Conservation (phyloP, 1,140 invertebrate species). For the Pseudoatta argentina region DNA sequence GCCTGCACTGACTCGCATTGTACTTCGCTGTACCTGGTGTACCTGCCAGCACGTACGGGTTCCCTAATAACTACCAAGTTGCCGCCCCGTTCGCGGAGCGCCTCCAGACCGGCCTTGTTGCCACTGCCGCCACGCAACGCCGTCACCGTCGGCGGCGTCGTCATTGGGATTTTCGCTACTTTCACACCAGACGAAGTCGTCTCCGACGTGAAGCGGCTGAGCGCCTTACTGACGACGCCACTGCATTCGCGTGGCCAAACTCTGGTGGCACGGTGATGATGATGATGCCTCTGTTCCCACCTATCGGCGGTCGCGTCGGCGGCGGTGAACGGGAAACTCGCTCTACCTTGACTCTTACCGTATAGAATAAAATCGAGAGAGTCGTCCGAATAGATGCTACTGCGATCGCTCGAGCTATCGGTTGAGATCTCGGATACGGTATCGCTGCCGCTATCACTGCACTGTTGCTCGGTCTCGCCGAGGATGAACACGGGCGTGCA, state of each 20-base stretch:
- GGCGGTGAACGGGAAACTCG: conserved; percentile 82
- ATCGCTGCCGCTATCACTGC: conserved; percentile 87
- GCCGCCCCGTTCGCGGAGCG: conserved; percentile 82
- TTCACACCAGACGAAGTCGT: conserved; percentile 47
- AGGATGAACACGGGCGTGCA: conserved; percentile 87
- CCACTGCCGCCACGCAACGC: conserved; percentile 64
- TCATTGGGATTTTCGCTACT: conserved; percentile 33
- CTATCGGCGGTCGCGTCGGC: conserved; percentile 77
- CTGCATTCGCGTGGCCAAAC: conserved; percentile 86
- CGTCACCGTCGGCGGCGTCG: conserved; percentile 47
- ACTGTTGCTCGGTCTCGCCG: conserved; percentile 86
- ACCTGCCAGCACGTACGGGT: conserved; percentile 85
- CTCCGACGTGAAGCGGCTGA: conserved; percentile 84
- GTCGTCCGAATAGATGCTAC: conserved; percentile 88
- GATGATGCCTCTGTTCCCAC: conserved; percentile 80
- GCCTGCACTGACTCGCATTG: conserved; percentile 87
- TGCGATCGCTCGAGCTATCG: conserved; percentile 87
- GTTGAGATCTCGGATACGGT: conserved; percentile 88
- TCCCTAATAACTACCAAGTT: conserved; percentile 88
- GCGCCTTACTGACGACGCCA: conserved; percentile 85
- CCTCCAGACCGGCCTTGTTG: conserved; percentile 81
- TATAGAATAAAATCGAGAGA: conserved; percentile 85
- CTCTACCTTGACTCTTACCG: conserved; percentile 82
- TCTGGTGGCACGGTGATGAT: conserved; percentile 70
- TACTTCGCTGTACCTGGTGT: conserved; percentile 87